Evolutionary conservation across 2,113 vertebrate genomes (phyloP), one percentile per base, ranked within the genome.

Genomic region (Rhipidura dahli): DNA sequence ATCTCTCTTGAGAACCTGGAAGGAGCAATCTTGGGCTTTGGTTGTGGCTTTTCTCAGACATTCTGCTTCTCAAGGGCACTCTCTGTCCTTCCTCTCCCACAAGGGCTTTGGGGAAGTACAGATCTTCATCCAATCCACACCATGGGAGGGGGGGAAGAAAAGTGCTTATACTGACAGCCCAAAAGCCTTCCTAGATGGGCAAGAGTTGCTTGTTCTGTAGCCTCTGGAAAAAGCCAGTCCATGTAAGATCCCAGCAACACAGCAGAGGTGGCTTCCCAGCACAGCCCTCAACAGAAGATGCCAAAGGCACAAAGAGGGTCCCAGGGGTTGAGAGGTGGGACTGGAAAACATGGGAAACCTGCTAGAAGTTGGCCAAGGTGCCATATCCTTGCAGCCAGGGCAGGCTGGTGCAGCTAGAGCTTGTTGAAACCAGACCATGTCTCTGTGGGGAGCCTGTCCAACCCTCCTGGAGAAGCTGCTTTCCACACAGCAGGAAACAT

Each of bases 311-410:
- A 4, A 42, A 85, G 50, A 42, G 16, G 35, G 26, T 26, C 11
- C 37, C 35, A 68, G 22, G 11, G 13, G 2, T 5, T 64, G 42
- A 57, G 26, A 86, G 42, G 7, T 37, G 20, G 31, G 28, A 49
- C 37, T 39, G 61, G 23, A 6, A 51, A 20, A 64, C 2, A 3
- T 17, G 14, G 6, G 21, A 53, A 75, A 68, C 17, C 49, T 76
- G 20, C 35, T 64, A 35, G 44, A 78, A 81, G 22, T 15, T 73
- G 27, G 15, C 35, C 1, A 2, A 81, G 19, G 11, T 22, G 15
- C 17, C 0, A 0, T 2, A 2, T 81, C 28, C 5, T 2, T 7
- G 11, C 33, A 88, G 26, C 23, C 5, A 17, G 35, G 19, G 23
- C 24, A 45, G 37, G 28, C 49, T 81, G 26, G 33, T 59, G 35